A percentile compares a stretch with the other conserved stretches of the same genome.
Evolutionary conservation across 92 coral and sea anemone species (phyloP).

Genomic region (Palythoa grandiflora): DNA sequence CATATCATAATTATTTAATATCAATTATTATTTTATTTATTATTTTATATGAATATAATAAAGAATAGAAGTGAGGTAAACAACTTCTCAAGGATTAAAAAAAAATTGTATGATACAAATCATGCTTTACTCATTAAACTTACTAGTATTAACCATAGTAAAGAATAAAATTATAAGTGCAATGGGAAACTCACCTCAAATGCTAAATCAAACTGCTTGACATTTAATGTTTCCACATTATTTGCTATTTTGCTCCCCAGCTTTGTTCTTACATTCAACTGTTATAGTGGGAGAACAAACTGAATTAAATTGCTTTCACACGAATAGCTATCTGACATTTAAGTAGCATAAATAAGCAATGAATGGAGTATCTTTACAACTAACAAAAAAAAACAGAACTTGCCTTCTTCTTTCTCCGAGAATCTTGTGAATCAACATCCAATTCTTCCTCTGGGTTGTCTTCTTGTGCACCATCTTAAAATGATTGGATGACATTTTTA

Average conservation of each 20-base stretch:
- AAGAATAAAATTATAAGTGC: too few relatives aligned
- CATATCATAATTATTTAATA: too few relatives aligned
- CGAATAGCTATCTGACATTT: too few relatives aligned
- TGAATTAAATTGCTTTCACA: not conserved
- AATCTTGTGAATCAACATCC: constrained; percentile 51
- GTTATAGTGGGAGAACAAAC: not conserved
- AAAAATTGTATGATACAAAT: too few relatives aligned
- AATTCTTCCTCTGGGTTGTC: constrained; percentile 41
- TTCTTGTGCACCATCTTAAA: constrained; percentile 64
- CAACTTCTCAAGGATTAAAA: too few relatives aligned
- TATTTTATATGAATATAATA: too few relatives aligned
- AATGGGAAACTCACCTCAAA: constrained; percentile 83
- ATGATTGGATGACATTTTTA: not conserved
- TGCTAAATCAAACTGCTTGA: constrained; percentile 92
- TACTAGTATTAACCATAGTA: too few relatives aligned
- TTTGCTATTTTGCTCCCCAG: constrained; percentile 87
- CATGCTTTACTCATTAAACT: too few relatives aligned
- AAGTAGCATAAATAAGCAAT: too few relatives aligned
- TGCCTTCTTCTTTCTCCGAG: constrained; percentile 81
- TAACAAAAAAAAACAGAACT: not conserved
- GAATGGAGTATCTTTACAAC: not conserved
- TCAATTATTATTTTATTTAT: too few relatives aligned
- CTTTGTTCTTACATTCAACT: constrained; percentile 63
- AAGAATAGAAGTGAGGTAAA: too few relatives aligned
- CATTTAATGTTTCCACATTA: constrained; percentile 82